Conservation (phyloP, 1,140 invertebrate species). For the Danaus plexippus region DNA sequence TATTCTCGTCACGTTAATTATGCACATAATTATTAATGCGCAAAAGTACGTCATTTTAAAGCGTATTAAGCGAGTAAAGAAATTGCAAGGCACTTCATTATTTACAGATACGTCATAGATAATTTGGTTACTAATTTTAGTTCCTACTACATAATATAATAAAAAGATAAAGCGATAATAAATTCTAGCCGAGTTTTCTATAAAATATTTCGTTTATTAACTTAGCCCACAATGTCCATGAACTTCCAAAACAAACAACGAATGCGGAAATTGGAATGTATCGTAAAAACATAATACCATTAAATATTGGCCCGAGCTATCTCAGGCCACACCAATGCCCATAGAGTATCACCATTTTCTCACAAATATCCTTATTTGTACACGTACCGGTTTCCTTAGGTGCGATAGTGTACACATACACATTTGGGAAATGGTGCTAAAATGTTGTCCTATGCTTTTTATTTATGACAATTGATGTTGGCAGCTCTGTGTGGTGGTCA, state of each 20-base stretch:
- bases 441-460: no score
- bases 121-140: no score
- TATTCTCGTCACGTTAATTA: slow-evolving; percentile 13
- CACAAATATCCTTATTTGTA: slow-evolving; percentile 27
- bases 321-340: slow-evolving; percentile 14
- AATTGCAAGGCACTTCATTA: no score
- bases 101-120: no score
- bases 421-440: background rate
- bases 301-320: slow-evolving; percentile 9
- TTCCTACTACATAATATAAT: no score
- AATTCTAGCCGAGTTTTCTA: no score
- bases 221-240: no score
- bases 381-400: slow-evolving; percentile 19
- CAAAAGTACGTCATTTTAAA: slow-evolving; percentile 8
- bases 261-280: background rate
- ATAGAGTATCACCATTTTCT: slow-evolving; percentile 24
- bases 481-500: no score
- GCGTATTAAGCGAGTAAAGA: background rate
- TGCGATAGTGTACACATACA: slow-evolving; percentile 7
- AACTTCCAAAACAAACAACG: no score
- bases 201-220: no score
- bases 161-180: no score
- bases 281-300: slow-evolving; percentile 4
- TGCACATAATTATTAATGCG: slow-evolving; percentile 18
- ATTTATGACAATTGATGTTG: no score